Percentiles rank a stretch among this genome's conserved stretches.
These are phyloP conservation scores for Alca torda DNA, from an alignment of 2,797 vertebrate genomes.

Conservation along the genomic window DNA sequence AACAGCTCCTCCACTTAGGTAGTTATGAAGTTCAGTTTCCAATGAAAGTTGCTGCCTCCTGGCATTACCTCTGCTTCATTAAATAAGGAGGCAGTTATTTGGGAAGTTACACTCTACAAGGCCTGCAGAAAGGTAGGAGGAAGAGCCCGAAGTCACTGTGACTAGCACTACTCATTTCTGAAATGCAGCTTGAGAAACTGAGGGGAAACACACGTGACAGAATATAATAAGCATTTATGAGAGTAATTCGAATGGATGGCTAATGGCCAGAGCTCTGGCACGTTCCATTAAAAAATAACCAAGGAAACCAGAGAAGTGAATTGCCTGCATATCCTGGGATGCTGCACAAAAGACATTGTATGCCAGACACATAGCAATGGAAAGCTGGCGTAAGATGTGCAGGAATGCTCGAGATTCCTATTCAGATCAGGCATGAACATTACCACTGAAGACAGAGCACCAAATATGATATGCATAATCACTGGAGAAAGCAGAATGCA, in stretches of 20 bases:
- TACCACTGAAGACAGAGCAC: neutral
- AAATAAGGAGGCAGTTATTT: conserved; percentile 41
- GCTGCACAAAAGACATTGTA: neutral
- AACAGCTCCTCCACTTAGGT: conserved; percentile 34
- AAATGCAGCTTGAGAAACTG: neutral
- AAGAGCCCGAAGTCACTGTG: neutral
- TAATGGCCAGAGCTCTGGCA: neutral
- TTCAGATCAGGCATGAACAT: neutral
- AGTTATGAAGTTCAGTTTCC: conserved; percentile 33
- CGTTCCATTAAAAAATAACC: neutral
- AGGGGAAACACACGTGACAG: neutral
- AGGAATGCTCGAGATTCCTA: neutral
- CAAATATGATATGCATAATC: neutral
- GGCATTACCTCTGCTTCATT: conserved; percentile 43
- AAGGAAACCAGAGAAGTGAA: conserved; percentile 8
- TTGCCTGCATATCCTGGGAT: neutral
- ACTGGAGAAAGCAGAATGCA: neutral
- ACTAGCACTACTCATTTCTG: neutral
- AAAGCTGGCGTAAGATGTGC: neutral
- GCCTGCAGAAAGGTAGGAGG: neutral
- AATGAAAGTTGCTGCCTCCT: conserved; percentile 29
- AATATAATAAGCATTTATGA: neutral
- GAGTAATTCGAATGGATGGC: neutral
- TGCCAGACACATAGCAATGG: neutral
- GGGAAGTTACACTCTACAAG: neutral